Conservation (phyloP, 2,888 invertebrate genomes). For the Drosophila buzzatii region DNA sequence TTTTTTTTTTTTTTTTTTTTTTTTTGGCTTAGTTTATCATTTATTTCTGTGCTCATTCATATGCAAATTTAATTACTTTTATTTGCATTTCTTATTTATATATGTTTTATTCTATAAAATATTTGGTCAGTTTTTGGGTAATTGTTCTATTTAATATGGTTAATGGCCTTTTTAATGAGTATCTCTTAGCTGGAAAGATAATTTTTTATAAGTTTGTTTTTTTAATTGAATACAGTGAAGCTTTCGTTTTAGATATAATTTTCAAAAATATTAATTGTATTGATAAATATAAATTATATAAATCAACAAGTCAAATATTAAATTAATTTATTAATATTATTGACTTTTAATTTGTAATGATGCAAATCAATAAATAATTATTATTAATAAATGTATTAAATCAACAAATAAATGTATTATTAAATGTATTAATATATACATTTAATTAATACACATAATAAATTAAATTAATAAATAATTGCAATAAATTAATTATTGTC, state of each 20-base stretch:
- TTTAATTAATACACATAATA: background rate
- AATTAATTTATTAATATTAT: background rate
- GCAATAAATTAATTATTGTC: no score
- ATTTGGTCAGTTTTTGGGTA: slow-evolving; percentile 44
- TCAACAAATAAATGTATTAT: no score
- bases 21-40: slow-evolving; percentile 37
- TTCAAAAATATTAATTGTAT: background rate
- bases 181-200: slow-evolving; percentile 4
- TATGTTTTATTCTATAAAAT: slow-evolving; percentile 23
- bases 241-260: background rate
- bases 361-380: background rate
- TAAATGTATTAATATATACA: background rate
- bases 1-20: slow-evolving; percentile 14
- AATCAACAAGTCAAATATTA: background rate
- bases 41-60: slow-evolving; percentile 1
- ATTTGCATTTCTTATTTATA: slow-evolving; percentile 5
- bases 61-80: slow-evolving; percentile 3
- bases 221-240: background rate
- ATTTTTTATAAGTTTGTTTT: background rate
- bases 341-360: background rate
- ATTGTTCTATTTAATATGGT: slow-evolving; percentile 11
- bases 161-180: slow-evolving; percentile 30
- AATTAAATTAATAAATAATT: background rate
- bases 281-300: background rate
- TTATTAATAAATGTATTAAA: no score